Evolutionary conservation across 2,888 invertebrate genomes (phyloP).

Genomic region (Melieria omissa): DNA sequence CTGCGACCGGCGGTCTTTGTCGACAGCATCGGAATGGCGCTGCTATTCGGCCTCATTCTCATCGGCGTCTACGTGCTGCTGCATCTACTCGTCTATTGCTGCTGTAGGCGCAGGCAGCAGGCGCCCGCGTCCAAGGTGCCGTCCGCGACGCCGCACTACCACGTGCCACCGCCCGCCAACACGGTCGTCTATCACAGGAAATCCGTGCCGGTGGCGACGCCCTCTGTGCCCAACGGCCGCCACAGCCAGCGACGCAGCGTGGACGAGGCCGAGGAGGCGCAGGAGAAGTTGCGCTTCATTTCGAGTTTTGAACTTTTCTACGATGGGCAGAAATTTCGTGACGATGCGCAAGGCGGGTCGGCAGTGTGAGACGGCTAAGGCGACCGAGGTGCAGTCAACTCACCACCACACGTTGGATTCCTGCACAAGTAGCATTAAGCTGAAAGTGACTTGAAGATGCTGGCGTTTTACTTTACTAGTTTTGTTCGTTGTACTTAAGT

Average conservation of each 20-base stretch:
- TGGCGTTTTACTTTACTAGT: no score
- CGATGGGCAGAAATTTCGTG: slow-evolving; percentile 49
- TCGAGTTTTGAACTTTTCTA: slow-evolving; percentile 49
- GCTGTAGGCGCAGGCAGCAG: slow-evolving; percentile 18
- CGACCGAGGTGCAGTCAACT: no score
- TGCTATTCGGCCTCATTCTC: slow-evolving; percentile 46
- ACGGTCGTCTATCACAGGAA: not conserved
- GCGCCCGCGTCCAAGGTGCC: not conserved
- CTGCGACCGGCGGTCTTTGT: slow-evolving; percentile 43
- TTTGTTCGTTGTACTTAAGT: no score
- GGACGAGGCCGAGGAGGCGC: slow-evolving; percentile 23
- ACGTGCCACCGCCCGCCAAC: not conserved
- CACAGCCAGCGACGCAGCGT: no score
- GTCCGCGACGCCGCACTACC: not conserved
- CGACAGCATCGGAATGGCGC: slow-evolving; percentile 32
- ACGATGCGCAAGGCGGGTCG: not conserved
- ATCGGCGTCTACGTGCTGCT: slow-evolving; percentile 43
- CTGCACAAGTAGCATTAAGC: no score
- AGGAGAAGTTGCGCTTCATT: slow-evolving; percentile 43
- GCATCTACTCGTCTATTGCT: slow-evolving; percentile 43
- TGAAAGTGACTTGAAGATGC: no score
- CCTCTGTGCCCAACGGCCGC: no score
- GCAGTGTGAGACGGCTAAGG: no score
- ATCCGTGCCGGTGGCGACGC: not conserved
- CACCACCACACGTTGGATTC: no score